Evolutionary conservation across 2,113 vertebrate species (phyloP), one percentile per base, ranked within the genome.

Genomic region (Nothocercus julius): DNA sequence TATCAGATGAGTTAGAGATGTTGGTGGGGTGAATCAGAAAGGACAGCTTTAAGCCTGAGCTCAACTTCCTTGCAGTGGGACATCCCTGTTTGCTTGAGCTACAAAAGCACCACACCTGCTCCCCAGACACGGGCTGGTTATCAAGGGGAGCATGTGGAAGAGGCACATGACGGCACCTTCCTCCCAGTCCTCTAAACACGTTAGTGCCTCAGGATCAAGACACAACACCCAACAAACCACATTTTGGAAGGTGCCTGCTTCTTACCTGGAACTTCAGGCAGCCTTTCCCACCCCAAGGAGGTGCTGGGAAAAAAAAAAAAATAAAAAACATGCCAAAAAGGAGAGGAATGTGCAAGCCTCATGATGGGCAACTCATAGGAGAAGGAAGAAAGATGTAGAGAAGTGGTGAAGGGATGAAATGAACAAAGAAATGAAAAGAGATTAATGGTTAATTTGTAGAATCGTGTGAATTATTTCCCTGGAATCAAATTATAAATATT

Each of bases 401-500:
- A 79, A 82, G 32, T 30, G 9, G 11, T 74, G 24, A 82, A 64
- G 70, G 89, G 64, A 16, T 75, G 8, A 61, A 15, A 8, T 7
- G 4, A 12, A 13, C 78, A 87, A 91, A 87, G 36, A 80, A 58
- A 53, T 11, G 13, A 40, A 81, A 85, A 91, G 18, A 11, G 11
- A 85, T 62, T 24, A 61, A 79, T 7, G 13, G 36, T 11, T 45
- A 53, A 87, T 85, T 87, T 89, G 80, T 72, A 66, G 32, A 94
- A 94, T 87, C 76, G 85, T 63, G 63, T 42, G 58, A 85, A 87
- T 93, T 74, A 47, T 63, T 90, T 69, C 72, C 82, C 28, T 56
- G 16, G 40, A 81, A 89, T 95, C 69, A 11, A 62, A 91, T 89
- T 76, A 62, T 32, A 80, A 82, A 72, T 67, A 90, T 72, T 92